Evolutionary conservation across 1,140 invertebrate genomes (phyloP), one percentile per base, ranked within the genome.

Genomic region (Cataglyphis hispanica): DNA sequence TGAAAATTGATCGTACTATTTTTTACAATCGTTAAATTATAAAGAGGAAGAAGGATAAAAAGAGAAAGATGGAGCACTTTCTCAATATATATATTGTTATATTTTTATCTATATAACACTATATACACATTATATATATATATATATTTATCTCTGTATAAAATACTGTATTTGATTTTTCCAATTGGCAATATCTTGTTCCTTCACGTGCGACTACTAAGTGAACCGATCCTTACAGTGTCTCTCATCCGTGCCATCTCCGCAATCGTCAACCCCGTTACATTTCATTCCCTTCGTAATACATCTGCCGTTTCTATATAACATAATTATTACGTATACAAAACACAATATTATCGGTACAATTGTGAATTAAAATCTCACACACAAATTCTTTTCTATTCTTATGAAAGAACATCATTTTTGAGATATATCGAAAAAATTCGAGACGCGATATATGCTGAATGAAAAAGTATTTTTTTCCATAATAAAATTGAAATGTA

Each of bases 251-350:
- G 95, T 96, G 85, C 95, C 95, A 92, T 97, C 97, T 4, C 95
- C 96, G 93, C 97, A 98, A 91, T 97, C 96, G 88, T 96, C 95
- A 13, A 95, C 90, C 56, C 97, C 97, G 94, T 98, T 97, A 94
- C 97, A 98, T 88, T 95, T 94, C 43, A 92, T 90, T 22, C 90
- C 77, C 81, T 94, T 95, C 19, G 95, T 89, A 60, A 97, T 95
- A 92, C 97, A 97, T 69, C 97, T 95, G 46, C 94, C 95, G 89
- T 97, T 97, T 56, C 94, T 95, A 86, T 27, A 70, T 61, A 69
- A 74, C 22, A 80, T 53, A 50, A 60, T 86, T 64, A 4, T 66
- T 76, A 53, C 0, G 34, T 50, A 6, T 64, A 37, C 37, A 11
- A 64, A 64, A 67, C 25, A 53, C 11, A n/a, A 43, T 40, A 70